Base-by-base conservation (phyloP, 2,797 vertebrate genomes). In the Hephaestus fuliginosus region DNA sequence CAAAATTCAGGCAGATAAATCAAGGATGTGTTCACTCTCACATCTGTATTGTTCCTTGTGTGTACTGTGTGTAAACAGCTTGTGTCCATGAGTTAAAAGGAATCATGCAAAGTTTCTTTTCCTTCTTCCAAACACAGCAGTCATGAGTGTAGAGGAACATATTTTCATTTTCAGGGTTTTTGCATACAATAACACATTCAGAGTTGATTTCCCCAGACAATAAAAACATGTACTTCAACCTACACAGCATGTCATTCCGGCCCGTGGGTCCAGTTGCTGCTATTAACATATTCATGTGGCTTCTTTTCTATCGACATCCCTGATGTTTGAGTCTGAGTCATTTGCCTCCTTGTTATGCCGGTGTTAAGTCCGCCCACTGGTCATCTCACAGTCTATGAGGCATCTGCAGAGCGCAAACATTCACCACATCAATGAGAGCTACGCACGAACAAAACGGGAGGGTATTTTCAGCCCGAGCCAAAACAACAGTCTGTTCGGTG, bases 281-380 rank as follows among this genome's bases (percentile, higher is more conserved):
- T 55, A 81, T 88, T 74, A 78, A 60, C 74, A 86, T 86, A 84
- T 78, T 48, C 66, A 87, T 83, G 70, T 72, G 56, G 10, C 67
- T 65, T 43, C 13, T 11, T 58, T 74, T 76, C 75, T 78, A 55
- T 63, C 13, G 18, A 68, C 84, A 88, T 73, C 64, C 77, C 73
- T 78, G 67, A 85, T 91, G 76, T 89, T 85, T 56, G 56, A 85
- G 81, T 78, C 73, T 93, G 90, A 93, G 88, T 93, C 92, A 93
- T 87, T 86, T 83, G 65, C 83, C 78, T 92, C 80, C 67, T 80
- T 84, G 87, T 90, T 83, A 77, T 88, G 61, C 63, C 63, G 14
- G 76, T 46, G 76, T 82, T 76, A 75, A 82, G 67, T 88, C 87
- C 86, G 36, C 90, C 91, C 90, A 91, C 92, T 81, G 87, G 86